A percentile compares a stretch with the other conserved stretches of the same genome.
These are phyloP conservation scores for Zaprionus lineosus DNA, from an alignment of 2,888 invertebrate genomes.

Conservation along the genomic window DNA sequence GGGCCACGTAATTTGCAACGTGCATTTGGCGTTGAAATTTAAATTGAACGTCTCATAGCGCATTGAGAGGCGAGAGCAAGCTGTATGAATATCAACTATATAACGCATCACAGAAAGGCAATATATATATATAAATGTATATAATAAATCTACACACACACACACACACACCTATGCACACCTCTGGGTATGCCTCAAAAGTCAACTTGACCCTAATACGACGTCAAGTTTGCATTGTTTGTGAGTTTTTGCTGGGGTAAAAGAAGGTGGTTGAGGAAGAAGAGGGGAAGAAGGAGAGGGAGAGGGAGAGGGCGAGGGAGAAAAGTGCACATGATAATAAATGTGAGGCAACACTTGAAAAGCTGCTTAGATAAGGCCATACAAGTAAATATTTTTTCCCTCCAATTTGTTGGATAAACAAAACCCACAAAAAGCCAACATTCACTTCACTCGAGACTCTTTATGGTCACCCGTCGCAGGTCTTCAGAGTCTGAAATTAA, in stretches of 20 bases:
- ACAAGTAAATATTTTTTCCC: slow-evolving; percentile 25
- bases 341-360: slow-evolving; percentile 13
- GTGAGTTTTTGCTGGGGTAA: slow-evolving; percentile 19
- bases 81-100: background rate
- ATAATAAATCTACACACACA: background rate
- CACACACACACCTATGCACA: slow-evolving; percentile 2
- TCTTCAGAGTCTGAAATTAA: too few species aligned
- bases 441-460: slow-evolving; percentile 19
- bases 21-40: slow-evolving; percentile 60
- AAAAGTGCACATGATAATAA: background rate
- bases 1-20: slow-evolving; percentile 68
- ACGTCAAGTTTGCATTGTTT: slow-evolving; percentile 29
- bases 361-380: slow-evolving; percentile 47
- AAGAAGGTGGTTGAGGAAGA: too few species aligned
- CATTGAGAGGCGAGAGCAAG: slow-evolving; percentile 9
- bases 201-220: slow-evolving; percentile 63
- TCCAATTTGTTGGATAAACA: slow-evolving; percentile 32
- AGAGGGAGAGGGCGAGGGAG: slow-evolving; percentile 26
- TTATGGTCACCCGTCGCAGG: too few species aligned
- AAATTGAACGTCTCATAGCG: slow-evolving; percentile 48
- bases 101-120: slow-evolving; percentile 36
- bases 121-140: slow-evolving; percentile 30
- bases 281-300: too few species aligned
- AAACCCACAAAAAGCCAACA: slow-evolving; percentile 21
- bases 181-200: slow-evolving; percentile 8